Conservation (phyloP, 2,113 vertebrate genomes). For the Morone chrysops region DNA sequence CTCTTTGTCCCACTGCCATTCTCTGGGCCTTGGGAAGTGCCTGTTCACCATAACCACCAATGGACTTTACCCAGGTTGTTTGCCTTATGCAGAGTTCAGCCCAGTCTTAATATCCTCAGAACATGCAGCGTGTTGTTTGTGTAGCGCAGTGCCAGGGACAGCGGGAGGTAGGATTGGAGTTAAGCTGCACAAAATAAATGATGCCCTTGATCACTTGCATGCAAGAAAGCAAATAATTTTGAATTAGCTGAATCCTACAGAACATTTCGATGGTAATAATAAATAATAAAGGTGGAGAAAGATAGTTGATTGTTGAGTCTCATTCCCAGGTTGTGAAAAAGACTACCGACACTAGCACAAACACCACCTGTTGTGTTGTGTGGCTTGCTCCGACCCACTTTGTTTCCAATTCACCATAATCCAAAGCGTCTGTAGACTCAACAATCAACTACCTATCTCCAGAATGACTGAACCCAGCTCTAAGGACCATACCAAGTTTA, state of each 20-base stretch:
- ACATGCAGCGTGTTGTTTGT: conserved; percentile 20
- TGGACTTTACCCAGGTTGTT: conserved; percentile 39
- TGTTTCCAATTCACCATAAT: too few species aligned
- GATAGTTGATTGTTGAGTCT: too few species aligned
- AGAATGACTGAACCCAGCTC: too few species aligned
- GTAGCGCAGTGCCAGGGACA: neutral
- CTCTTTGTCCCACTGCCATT: conserved; percentile 26
- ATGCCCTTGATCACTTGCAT: neutral
- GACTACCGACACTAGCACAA: too few species aligned
- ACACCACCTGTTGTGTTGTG: too few species aligned
- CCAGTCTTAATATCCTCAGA: conserved; percentile 37
- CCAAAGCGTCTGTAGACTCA: too few species aligned
- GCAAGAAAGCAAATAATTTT: neutral
- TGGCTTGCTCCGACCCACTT: too few species aligned
- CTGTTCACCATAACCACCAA: conserved; percentile 23
- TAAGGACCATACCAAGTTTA: too few species aligned
- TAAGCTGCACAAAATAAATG: neutral
- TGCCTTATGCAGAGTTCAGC: conserved; percentile 18
- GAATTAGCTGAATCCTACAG: neutral
- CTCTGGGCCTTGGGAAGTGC: conserved; percentile 2
- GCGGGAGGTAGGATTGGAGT: neutral
- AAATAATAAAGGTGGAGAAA: too few species aligned
- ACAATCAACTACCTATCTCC: too few species aligned
- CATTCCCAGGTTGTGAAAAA: too few species aligned
- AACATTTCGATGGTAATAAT: neutral